Conservation (phyloP, 2,888 invertebrate genomes). For the Brenthis hecate region DNA sequence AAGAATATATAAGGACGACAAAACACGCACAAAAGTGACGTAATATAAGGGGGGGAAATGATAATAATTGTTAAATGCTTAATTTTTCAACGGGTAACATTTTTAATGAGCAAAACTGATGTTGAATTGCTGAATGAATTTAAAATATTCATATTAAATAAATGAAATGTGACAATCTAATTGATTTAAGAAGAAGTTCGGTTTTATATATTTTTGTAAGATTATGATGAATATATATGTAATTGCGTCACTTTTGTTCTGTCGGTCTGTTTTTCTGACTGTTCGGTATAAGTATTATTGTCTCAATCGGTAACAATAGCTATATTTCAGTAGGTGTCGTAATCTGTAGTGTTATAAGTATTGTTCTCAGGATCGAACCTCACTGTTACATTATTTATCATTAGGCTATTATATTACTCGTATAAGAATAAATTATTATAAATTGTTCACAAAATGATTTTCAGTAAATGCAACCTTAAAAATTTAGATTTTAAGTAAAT, state of each 20-base stretch:
- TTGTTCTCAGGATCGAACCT: slow-evolving; percentile 15
- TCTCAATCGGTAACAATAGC: slow-evolving; percentile 11
- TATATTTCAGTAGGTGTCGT: slow-evolving; percentile 28
- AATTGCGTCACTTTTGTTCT: slow-evolving; percentile 11
- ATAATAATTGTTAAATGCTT: too few relatives aligned
- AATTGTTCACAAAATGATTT: slow-evolving; percentile 21
- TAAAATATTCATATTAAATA: too few relatives aligned
- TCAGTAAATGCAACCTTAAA: slow-evolving; percentile 13
- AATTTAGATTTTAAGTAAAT: slow-evolving; percentile 33
- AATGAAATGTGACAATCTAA: too few relatives aligned
- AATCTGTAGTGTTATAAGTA: slow-evolving; percentile 13
- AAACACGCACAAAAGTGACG: slow-evolving; percentile 6
- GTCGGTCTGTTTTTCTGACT: slow-evolving; percentile 14
- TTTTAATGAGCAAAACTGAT: too few relatives aligned
- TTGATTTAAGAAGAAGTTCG: not conserved
- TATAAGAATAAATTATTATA: slow-evolving; percentile 1
- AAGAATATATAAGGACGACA: slow-evolving; percentile 1
- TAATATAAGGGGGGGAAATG: too few relatives aligned
- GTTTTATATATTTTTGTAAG: not conserved
- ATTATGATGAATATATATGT: too few relatives aligned
- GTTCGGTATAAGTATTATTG: slow-evolving; percentile 26
- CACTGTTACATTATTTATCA: slow-evolving; percentile 25
- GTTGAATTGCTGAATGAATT: too few relatives aligned
- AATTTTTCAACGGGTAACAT: too few relatives aligned
- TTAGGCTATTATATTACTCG: slow-evolving; percentile 1